These are phyloP conservation scores for Drosophila gunungcola DNA, from an alignment of 1,140 invertebrate species.

Conservation along the genomic window DNA sequence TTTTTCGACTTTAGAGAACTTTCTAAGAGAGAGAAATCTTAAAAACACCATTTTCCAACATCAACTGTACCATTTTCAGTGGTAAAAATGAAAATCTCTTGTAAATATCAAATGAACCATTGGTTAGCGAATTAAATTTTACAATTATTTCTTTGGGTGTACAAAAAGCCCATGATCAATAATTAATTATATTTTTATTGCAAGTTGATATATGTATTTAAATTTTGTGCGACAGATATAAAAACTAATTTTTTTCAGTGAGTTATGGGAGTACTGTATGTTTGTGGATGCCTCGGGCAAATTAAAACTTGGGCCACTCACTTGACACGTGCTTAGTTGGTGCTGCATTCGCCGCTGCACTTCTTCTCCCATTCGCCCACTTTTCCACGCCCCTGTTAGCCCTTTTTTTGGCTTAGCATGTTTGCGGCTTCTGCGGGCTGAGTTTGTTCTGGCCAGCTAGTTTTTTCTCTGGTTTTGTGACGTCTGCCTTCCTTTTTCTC, in stretches of 20 bases:
- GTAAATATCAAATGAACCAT: too few relatives aligned
- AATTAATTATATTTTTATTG: too few relatives aligned
- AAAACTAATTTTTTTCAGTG: background rate
- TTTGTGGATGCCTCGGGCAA: conserved; percentile 46
- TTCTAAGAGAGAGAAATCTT: too few relatives aligned
- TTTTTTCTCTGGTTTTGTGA: conserved; percentile 28
- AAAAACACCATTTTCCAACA: too few relatives aligned
- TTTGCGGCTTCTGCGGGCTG: conserved; percentile 64
- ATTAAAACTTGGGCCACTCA: conserved; percentile 77
- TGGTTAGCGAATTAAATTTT: too few relatives aligned
- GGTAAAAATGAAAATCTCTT: too few relatives aligned
- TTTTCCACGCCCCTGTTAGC: background rate
- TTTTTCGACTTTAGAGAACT: too few relatives aligned
- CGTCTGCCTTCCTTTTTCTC: conserved; percentile 7
- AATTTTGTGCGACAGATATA: too few relatives aligned
- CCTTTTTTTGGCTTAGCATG: conserved; percentile 39
- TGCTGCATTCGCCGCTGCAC: conserved; percentile 23
- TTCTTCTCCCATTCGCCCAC: background rate
- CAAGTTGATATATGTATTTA: too few relatives aligned
- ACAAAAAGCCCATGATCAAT: too few relatives aligned
- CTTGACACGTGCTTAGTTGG: conserved; percentile 78
- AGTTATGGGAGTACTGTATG: background rate
- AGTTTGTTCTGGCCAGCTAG: conserved; percentile 28
- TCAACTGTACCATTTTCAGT: too few relatives aligned
- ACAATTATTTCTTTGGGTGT: too few relatives aligned